Percentiles rank a stretch among this genome's conserved stretches.
These are phyloP conservation scores for Pelecanoides urinatrix DNA, from an alignment of 2,113 vertebrate genomes.

Conservation along the genomic window DNA sequence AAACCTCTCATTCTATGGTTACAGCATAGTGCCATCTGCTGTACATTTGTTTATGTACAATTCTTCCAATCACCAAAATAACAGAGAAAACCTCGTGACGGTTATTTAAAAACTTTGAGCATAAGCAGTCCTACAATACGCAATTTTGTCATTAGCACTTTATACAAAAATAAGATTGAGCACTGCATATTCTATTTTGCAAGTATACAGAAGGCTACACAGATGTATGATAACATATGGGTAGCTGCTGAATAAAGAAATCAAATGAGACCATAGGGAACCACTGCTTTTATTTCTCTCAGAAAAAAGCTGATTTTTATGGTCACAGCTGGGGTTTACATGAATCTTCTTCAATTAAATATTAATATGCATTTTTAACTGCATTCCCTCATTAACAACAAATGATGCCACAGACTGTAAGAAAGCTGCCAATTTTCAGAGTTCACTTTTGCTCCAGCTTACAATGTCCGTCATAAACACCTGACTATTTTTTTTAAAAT, in stretches of 20 bases:
- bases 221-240: slow-evolving; percentile 1
- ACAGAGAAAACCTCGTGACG: background rate
- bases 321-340: slow-evolving; percentile 23
- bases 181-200: background rate
- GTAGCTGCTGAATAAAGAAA: slow-evolving; percentile 49
- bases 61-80: background rate
- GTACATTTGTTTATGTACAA: slow-evolving; percentile 19
- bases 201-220: slow-evolving; percentile 23
- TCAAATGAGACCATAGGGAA: background rate
- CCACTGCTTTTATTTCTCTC: slow-evolving; percentile 15
- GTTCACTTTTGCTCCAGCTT: background rate
- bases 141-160: background rate
- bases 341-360: slow-evolving; percentile 57
- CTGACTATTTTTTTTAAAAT: background rate
- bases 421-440: background rate
- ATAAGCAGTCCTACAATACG: background rate
- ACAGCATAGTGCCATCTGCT: slow-evolving; percentile 74
- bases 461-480: background rate
- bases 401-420: slow-evolving; percentile 5
- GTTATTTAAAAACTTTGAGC: slow-evolving; percentile 30
- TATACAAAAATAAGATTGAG: background rate
- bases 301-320: background rate
- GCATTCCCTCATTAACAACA: slow-evolving; percentile 26
- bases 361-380: slow-evolving; percentile 5
- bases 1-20: slow-evolving; percentile 10